Base-by-base conservation (phyloP, 2,113 vertebrate genomes). In the Oncorhynchus keta region DNA sequence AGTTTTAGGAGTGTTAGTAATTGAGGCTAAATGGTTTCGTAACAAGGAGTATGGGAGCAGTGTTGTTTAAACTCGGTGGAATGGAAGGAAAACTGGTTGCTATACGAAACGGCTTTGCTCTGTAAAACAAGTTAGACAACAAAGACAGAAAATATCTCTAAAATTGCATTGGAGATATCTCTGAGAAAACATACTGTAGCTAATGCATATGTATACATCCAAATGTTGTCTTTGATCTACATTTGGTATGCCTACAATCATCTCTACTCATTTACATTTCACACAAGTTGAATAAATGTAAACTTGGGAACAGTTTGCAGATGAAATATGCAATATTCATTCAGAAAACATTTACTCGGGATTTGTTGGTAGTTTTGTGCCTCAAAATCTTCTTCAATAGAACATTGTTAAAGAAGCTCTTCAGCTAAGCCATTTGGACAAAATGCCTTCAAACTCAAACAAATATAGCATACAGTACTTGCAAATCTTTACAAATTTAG, bases 191-290 rank as follows among this genome's bases (percentile, higher is more conserved):
- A 45, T 45, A 45, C 39, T 11, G n/a, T n/a, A 67, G 13, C 11
- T 26, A 70, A 49, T 48, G 4, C 35, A 49, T 39, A 79, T 75
- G 74, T 71, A 79, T 62, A 26, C 55, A 22, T 26, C 20, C 45
- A 24, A 62, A 69, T 30, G 70, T 57, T 45, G 9, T 45, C 51
- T 74, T 73, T 72, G 70, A 74, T 48, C 61, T 79, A 51, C 66
- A 32, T 79, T 68, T 66, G 76, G 74, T 64, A 16, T 65, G 74
- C 57, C 22, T 75, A 76, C 57, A 62, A 55, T 74, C 68, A 78
- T 77, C 76, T 71, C 14, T 51, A 68, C 39, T 45, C 39, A 74
- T 82, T 78, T 85, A 51, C 78, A 80, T 83, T 76, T 16, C n/a
- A 48, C 30, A 35, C 48, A 67, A 67, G 26, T 30, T 45, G 11